phyloP scores from a whole-genome alignment of 1,140 invertebrate genomes.

The Ostrea denselamellosa region DNA sequence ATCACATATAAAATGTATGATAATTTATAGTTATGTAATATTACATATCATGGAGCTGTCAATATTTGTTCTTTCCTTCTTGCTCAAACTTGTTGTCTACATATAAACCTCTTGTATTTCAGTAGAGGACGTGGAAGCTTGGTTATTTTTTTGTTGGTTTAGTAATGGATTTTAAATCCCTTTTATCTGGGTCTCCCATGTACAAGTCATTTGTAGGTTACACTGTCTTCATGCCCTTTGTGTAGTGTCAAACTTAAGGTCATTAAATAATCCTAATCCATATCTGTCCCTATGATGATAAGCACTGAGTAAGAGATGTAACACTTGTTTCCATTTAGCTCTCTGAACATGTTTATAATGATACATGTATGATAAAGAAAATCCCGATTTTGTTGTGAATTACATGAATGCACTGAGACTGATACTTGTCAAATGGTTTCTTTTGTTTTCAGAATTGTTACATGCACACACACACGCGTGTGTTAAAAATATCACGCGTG shows the following conservation, averaged over 20 bases:
- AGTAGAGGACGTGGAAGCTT: background rate
- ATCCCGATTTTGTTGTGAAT: too few relatives aligned
- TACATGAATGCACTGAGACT: too few relatives aligned
- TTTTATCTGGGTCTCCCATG: background rate
- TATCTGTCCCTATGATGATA: background rate
- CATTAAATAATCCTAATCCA: conserved; percentile 5
- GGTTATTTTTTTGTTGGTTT: background rate
- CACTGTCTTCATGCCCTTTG: background rate
- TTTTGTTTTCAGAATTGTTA: too few relatives aligned
- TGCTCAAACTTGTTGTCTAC: background rate
- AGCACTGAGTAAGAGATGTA: background rate
- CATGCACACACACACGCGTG: too few relatives aligned
- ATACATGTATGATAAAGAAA: too few relatives aligned
- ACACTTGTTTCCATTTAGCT: background rate
- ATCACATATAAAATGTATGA: too few relatives aligned
- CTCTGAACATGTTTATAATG: background rate
- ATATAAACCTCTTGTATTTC: background rate
- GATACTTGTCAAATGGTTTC: too few relatives aligned
- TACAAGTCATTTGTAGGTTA: background rate
- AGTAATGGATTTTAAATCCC: background rate
- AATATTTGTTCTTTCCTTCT: background rate
- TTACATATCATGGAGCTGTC: too few relatives aligned
- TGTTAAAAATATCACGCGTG: too few relatives aligned
- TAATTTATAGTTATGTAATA: too few relatives aligned
- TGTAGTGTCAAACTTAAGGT: background rate